A percentile compares a stretch with the other conserved stretches of the same genome.
These are phyloP conservation scores for Argya squamiceps DNA, from an alignment of 2,797 vertebrate genomes.

Conservation along the genomic window DNA sequence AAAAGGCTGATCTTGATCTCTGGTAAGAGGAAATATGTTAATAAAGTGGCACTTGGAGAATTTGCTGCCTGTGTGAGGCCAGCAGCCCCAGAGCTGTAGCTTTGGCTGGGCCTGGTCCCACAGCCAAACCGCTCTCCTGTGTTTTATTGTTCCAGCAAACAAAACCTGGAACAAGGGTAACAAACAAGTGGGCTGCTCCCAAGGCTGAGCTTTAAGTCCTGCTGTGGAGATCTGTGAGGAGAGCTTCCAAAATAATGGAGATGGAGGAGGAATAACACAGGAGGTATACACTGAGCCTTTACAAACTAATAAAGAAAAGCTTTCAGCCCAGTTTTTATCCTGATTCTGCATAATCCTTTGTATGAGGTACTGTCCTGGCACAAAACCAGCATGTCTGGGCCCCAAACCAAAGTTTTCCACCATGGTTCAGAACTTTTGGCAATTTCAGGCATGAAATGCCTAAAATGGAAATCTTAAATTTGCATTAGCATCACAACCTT, in stretches of 20 bases:
- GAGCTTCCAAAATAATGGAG: not conserved
- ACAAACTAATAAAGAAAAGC: not conserved
- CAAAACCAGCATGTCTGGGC: not conserved
- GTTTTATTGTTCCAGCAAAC: conserved; percentile 52
- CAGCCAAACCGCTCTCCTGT: not conserved
- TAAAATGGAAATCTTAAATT: not conserved
- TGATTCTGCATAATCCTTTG: not conserved
- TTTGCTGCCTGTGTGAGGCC: not conserved
- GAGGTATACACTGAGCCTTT: not conserved
- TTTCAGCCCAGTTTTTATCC: not conserved
- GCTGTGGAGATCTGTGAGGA: not conserved
- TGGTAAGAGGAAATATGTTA: not conserved
- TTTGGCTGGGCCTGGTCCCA: not conserved
- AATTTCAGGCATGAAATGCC: not conserved
- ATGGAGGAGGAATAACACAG: not conserved
- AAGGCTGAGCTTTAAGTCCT: not conserved
- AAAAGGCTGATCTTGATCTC: not conserved
- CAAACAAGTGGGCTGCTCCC: conserved; percentile 21
- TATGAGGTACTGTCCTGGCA: not conserved
- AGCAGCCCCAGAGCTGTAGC: not conserved
- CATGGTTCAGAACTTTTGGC: not conserved
- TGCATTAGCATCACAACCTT: not conserved
- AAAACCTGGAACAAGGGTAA: conserved; percentile 58
- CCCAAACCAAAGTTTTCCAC: not conserved
- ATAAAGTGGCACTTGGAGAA: not conserved